Evolutionary conservation across 2,797 vertebrate genomes (phyloP).

Genomic region (Aphelocoma californica): DNA sequence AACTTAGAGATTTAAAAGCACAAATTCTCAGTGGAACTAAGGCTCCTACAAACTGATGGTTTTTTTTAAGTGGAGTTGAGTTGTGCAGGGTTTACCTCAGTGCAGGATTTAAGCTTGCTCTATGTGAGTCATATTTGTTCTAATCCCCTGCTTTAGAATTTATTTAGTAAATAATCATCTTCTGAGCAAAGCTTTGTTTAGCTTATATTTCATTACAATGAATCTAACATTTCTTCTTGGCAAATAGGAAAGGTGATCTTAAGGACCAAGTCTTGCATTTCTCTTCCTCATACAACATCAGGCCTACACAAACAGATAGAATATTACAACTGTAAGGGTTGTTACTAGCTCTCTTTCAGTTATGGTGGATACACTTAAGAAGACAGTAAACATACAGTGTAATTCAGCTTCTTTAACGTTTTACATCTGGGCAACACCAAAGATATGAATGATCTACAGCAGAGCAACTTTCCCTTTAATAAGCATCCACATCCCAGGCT

Average conservation of each 20-base stretch:
- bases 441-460: background rate
- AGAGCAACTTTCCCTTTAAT: slow-evolving; percentile 56
- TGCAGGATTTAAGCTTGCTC: slow-evolving; percentile 9
- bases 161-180: slow-evolving; percentile 38
- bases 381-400: background rate
- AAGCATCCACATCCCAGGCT: slow-evolving; percentile 43
- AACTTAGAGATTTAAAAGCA: background rate
- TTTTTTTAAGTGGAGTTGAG: background rate
- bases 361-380: background rate
- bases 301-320: background rate
- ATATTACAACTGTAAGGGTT: background rate
- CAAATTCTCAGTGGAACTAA: background rate
- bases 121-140: slow-evolving; percentile 24
- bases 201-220: background rate
- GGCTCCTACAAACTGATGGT: background rate
- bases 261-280: background rate
- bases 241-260: background rate
- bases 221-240: background rate
- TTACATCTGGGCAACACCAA: background rate
- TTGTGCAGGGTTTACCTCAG: background rate
- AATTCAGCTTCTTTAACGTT: background rate
- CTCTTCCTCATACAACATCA: background rate
- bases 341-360: background rate
- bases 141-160: background rate
- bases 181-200: background rate